These are phyloP conservation scores for Formica aserva DNA, from an alignment of 2,888 invertebrate species.

Conservation along the genomic window DNA sequence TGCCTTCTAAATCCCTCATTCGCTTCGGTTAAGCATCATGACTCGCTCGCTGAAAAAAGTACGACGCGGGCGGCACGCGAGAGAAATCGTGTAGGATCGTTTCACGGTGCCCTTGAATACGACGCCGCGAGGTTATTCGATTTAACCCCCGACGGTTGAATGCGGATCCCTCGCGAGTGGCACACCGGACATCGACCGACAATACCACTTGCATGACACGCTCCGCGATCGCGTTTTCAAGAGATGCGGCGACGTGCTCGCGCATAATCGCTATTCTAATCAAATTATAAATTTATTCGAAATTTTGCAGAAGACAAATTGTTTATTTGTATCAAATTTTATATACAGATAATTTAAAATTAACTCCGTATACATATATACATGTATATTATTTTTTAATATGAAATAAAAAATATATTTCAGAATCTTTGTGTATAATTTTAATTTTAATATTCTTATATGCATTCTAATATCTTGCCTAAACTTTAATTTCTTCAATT, in stretches of 20 bases:
- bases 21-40: conserved; percentile 55
- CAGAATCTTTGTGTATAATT: background rate
- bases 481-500: background rate
- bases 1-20: conserved; percentile 59
- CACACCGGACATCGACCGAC: conserved; percentile 52
- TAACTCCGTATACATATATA: background rate
- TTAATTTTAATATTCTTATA: background rate
- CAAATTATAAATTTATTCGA: background rate
- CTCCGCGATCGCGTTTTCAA: conserved; percentile 47
- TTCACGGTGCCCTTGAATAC: conserved; percentile 64
- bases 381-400: background rate
- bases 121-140: conserved; percentile 68
- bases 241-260: conserved; percentile 16
- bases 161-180: conserved; percentile 60
- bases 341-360: background rate
- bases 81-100: conserved; percentile 65
- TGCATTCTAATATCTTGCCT: background rate
- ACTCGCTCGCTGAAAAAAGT: conserved; percentile 48
- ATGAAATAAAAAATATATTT: background rate
- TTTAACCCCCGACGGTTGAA: conserved; percentile 68
- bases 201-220: conserved; percentile 58
- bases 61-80: conserved; percentile 48
- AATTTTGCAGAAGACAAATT: background rate
- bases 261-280: background rate
- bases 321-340: background rate